phyloP scores from a whole-genome alignment of 2,888 invertebrate species.

The Argyresthia goedartella region DNA sequence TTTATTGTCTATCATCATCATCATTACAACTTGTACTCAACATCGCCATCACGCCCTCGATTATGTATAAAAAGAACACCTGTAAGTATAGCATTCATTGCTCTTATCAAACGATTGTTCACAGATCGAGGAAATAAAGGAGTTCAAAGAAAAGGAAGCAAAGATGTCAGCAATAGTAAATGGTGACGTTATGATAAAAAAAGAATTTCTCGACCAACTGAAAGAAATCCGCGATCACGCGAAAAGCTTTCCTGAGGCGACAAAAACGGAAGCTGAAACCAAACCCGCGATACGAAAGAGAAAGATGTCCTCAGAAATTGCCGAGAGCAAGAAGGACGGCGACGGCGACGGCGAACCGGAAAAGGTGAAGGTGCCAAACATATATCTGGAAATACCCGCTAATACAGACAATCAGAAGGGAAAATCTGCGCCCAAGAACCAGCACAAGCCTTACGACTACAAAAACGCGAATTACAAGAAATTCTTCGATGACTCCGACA shows the following conservation, averaged over 20 bases:
- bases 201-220: constrained; percentile 36
- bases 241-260: not conserved
- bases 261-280: not conserved
- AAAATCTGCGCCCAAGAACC: constrained; percentile 5
- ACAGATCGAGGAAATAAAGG: constrained; percentile 43
- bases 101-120: constrained; percentile 8
- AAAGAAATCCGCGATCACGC: constrained; percentile 3
- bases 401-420: constrained; percentile 10
- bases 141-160: constrained; percentile 41
- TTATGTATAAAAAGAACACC: not conserved
- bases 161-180: constrained; percentile 38
- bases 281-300: not conserved
- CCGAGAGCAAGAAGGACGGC: not conserved
- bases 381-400: not conserved
- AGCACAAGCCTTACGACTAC: constrained; percentile 28
- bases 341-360: constrained; percentile 5
- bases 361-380: not conserved
- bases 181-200: constrained; percentile 38
- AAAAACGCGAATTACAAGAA: constrained; percentile 40
- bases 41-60: not conserved
- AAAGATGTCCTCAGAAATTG: not conserved
- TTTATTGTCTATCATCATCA: not conserved
- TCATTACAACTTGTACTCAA: too few relatives aligned
- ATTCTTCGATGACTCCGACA: constrained; percentile 34
- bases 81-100: too few relatives aligned